Percentiles rank a stretch among this genome's conserved stretches.
Conservation (phyloP, 92 coral and sea anemone genomes). For the Ricordea florida region DNA sequence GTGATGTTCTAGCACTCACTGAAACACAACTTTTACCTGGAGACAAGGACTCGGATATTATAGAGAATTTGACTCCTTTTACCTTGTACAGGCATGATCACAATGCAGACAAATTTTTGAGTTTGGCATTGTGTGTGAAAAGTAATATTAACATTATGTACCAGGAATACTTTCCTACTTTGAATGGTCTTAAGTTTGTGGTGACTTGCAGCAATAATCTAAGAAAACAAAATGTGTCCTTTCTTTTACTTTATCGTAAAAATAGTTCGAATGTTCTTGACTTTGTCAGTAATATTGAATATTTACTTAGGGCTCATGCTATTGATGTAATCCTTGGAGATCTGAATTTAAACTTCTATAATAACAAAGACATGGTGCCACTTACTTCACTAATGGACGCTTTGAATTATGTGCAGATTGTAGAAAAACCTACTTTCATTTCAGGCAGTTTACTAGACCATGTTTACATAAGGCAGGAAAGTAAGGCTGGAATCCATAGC, state of each 20-base stretch:
- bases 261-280: background rate
- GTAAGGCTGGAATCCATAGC: background rate
- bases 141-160: background rate
- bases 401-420: conserved; percentile 24
- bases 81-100: background rate
- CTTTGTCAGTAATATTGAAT: background rate
- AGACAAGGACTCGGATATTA: no score
- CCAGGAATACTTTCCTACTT: background rate
- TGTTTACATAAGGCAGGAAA: conserved; percentile 1
- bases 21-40: conserved; percentile 9
- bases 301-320: conserved; percentile 6
- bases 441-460: conserved; percentile 41
- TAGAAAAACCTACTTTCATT: conserved; percentile 35
- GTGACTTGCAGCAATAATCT: background rate
- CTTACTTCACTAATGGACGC: conserved; percentile 4
- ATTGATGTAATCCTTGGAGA: conserved; percentile 50
- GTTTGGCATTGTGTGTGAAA: background rate
- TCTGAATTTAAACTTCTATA: conserved; percentile 19
- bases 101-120: background rate
- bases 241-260: background rate
- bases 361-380: background rate
- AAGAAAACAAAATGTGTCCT: background rate
- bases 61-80: no score
- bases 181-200: background rate
- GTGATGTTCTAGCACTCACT: conserved; percentile 17